Evolutionary conservation across 2,888 invertebrate genomes (phyloP).

Genomic region (Spilosoma lubricipeda): DNA sequence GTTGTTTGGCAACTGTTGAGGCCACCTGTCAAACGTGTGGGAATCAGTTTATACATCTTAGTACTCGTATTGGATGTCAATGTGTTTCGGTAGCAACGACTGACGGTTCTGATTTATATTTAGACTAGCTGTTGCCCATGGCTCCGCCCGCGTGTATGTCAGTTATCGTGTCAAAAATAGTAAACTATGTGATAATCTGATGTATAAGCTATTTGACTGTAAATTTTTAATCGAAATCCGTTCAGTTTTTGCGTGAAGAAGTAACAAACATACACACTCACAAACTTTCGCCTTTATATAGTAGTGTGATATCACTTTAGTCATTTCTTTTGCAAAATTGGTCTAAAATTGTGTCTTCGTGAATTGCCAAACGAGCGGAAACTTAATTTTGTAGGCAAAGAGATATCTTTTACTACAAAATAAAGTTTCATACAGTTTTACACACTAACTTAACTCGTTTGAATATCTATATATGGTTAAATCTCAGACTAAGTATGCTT

Average conservation of each 20-base stretch:
- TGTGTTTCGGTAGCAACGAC: background rate
- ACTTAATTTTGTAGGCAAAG: background rate
- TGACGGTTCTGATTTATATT: background rate
- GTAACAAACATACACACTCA: no score
- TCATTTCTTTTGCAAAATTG: background rate
- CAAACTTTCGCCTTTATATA: no score
- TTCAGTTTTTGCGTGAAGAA: no score
- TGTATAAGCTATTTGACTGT: no score
- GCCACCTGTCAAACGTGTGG: slow-evolving; percentile 44
- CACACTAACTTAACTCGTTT: no score
- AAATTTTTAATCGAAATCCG: no score
- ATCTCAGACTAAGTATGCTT: background rate
- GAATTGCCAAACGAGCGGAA: background rate
- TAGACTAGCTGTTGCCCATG: no score
- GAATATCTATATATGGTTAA: background rate
- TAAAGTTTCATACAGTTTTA: no score
- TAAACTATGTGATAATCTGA: no score
- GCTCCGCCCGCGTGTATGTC: no score
- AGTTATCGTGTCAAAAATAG: no score
- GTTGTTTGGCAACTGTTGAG: slow-evolving; percentile 76
- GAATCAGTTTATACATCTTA: slow-evolving; percentile 15
- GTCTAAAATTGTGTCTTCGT: background rate
- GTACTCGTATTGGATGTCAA: background rate
- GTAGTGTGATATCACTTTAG: background rate
- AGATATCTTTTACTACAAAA: no score